Percentiles rank a stretch among this genome's conserved stretches.
Conservation (phyloP, 2,797 vertebrate genomes). For the Sylvia borin region DNA sequence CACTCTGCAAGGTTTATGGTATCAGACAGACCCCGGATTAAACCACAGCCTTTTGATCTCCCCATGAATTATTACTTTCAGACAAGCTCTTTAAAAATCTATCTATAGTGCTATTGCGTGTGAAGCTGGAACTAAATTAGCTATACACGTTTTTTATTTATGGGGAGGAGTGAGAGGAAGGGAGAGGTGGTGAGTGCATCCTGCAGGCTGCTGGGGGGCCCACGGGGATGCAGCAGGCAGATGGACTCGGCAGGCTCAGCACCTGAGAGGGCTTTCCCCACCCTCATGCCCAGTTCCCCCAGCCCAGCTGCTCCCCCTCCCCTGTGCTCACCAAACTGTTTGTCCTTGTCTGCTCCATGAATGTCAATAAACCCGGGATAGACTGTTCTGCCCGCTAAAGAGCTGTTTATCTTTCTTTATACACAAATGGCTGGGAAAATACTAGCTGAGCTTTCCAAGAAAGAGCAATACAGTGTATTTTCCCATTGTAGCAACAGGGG, state of each 20-base stretch:
- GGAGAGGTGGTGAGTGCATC: neutral
- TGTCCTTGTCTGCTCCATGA: slow-evolving; percentile 36
- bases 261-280: neutral
- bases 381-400: slow-evolving; percentile 56
- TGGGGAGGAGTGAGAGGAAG: neutral
- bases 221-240: neutral
- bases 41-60: slow-evolving; percentile 50
- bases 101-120: neutral
- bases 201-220: neutral
- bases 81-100: slow-evolving; percentile 52
- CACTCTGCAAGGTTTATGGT: neutral
- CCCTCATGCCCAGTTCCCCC: neutral
- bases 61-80: slow-evolving; percentile 44
- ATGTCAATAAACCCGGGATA: slow-evolving; percentile 40
- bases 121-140: slow-evolving; percentile 18
- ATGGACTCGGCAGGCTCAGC: neutral
- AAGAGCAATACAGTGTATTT: slow-evolving; percentile 52
- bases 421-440: slow-evolving; percentile 66
- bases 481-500: slow-evolving; percentile 64
- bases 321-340: neutral
- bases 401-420: slow-evolving; percentile 66
- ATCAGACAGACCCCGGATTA: slow-evolving; percentile 32
- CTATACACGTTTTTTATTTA: neutral
- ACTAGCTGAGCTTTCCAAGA: slow-evolving; percentile 64
- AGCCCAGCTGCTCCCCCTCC: neutral